Base-by-base conservation (phyloP, 2,888 invertebrate species). In the Eupithecia subumbrata region DNA sequence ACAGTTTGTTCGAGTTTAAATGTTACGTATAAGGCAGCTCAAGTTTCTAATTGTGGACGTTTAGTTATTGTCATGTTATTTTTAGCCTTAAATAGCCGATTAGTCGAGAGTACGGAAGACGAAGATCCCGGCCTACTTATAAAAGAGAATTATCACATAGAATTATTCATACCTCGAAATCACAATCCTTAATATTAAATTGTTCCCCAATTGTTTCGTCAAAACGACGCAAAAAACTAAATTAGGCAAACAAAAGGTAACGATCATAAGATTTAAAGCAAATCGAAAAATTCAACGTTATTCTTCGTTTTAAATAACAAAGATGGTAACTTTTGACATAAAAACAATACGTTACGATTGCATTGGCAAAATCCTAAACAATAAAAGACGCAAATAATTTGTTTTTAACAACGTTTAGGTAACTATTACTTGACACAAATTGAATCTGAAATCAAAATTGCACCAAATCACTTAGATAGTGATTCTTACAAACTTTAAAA, bases 191-290 rank as follows among this genome's bases (percentile, higher is more conserved):
- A 94, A 86, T 84, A 90, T 88, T 92, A 93, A 92, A 91, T 94
- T 94, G 93, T 93, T 94, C 94, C 93, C 94, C 91, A 92, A 92
- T 92, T 87, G 88, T 80, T 69, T 48, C 88, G 90, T 87, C 90
- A 90, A 92, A 84, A 92, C 76, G 82, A 90, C 87, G 91, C 89
- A 89, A 87, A 86, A 89, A 89, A 80, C 69, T 81, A 89, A 91
- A 88, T 90, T 93, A 93, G 94, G 93, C 94, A 94, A 91, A 90
- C 85, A 84, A 89, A 88, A 94, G 94, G 94, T 94, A 94, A 95
- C 94, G 89, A 88, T 92, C 88, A 89, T 91, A 92, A 90, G 84
- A 87, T 89, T 92, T 94, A 94, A 94, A 93, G 93, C 92, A 88
- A 89, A 89, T 89, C 84, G 86, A 90, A 89, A 88, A 88, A 86